Conservation (phyloP, 2,113 vertebrate genomes). For the Philantomba maxwellii region DNA sequence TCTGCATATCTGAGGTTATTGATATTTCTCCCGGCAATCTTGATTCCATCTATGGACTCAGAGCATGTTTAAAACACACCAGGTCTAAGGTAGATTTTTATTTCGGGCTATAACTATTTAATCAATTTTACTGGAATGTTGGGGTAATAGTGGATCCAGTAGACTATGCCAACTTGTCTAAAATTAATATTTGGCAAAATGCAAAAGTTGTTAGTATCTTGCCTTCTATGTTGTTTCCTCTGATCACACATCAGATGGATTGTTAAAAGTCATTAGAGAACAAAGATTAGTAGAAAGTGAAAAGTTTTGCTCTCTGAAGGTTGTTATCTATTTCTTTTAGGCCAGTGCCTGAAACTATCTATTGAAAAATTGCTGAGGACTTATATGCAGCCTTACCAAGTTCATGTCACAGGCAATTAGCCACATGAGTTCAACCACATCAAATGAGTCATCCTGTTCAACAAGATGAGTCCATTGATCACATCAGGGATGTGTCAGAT, state of each 20-base stretch:
- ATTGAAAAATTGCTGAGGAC: neutral
- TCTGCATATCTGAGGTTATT: no score
- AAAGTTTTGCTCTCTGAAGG: neutral
- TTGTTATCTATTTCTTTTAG: neutral
- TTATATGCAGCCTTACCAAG: neutral
- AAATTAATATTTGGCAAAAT: constrained; percentile 8
- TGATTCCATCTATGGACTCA: neutral
- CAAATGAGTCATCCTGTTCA: neutral
- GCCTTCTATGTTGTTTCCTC: neutral
- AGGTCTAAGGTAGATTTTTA: neutral
- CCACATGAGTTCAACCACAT: neutral
- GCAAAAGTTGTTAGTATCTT: neutral
- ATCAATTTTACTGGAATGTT: neutral
- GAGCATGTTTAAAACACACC: neutral
- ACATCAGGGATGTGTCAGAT: neutral
- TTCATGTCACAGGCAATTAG: neutral
- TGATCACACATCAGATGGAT: neutral
- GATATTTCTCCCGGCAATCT: no score
- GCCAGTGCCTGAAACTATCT: neutral
- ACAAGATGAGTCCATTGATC: neutral
- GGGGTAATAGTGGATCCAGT: neutral
- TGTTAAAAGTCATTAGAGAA: neutral
- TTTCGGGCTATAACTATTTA: neutral
- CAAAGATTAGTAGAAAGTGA: neutral
- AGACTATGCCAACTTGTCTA: neutral